phyloP scores from a whole-genome alignment of 1,140 invertebrate genomes.

The Cryptotermes secundus region DNA sequence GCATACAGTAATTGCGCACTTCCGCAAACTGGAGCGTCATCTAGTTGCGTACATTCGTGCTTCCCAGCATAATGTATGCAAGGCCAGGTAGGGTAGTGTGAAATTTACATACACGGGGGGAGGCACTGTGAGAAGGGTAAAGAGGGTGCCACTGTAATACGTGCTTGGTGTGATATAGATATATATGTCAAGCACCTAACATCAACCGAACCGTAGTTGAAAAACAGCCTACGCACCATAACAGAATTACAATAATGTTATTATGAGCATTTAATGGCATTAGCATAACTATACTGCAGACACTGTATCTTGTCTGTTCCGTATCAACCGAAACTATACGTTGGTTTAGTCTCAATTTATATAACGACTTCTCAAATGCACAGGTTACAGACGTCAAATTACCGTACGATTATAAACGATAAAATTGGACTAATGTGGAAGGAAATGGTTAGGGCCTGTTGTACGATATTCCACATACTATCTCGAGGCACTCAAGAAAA shows the following conservation, averaged over 20 bases:
- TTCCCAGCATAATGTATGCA: not conserved
- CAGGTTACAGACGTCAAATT: too few relatives aligned
- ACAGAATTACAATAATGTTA: not conserved
- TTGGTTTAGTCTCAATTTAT: too few relatives aligned
- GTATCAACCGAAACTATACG: too few relatives aligned
- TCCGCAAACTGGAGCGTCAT: not conserved
- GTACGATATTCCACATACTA: too few relatives aligned
- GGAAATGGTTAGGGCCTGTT: too few relatives aligned
- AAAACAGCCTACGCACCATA: not conserved
- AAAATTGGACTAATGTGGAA: too few relatives aligned
- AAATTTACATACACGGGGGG: constrained; percentile 5
- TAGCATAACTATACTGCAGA: not conserved
- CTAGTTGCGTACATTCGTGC: not conserved
- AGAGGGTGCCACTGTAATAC: not conserved
- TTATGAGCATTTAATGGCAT: not conserved
- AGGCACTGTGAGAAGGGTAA: not conserved
- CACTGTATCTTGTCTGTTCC: not conserved
- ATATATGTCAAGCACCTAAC: not conserved
- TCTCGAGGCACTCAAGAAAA: too few relatives aligned
- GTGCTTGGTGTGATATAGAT: constrained; percentile 7
- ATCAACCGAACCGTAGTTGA: not conserved
- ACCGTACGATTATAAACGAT: too few relatives aligned
- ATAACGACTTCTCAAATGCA: too few relatives aligned
- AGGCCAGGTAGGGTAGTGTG: not conserved
- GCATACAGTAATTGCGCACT: constrained; percentile 16